These are phyloP conservation scores for Poecilia latipinna DNA, from an alignment of 2,113 vertebrate species.

Conservation along the genomic window DNA sequence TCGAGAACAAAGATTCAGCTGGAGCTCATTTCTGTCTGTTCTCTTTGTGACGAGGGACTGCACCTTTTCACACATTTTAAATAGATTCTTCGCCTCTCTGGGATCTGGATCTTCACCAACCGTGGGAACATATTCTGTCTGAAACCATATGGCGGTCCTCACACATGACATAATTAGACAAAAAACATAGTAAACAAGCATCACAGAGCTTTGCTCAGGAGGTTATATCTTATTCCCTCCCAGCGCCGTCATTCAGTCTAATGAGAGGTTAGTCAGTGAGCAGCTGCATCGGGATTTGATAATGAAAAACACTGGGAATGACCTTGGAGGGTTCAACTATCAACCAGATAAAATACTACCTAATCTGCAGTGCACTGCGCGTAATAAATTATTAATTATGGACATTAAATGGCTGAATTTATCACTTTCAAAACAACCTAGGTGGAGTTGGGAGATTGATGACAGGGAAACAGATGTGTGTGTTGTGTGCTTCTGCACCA, in stretches of 20 bases:
- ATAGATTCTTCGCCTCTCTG: slow-evolving; percentile 2
- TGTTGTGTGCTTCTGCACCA: neutral
- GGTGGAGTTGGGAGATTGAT: slow-evolving; percentile 68
- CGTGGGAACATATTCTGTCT: neutral
- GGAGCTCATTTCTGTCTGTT: neutral
- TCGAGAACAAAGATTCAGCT: neutral
- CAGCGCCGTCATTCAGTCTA: neutral
- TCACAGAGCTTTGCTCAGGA: slow-evolving; percentile 2
- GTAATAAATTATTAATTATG: slow-evolving; percentile 76
- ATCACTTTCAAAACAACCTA: slow-evolving; percentile 76
- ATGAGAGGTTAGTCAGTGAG: slow-evolving; percentile 5
- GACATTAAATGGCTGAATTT: slow-evolving; percentile 72
- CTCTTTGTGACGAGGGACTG: neutral
- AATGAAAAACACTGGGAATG: slow-evolving; percentile 56
- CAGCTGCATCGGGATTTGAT: slow-evolving; percentile 23
- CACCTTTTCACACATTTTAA: slow-evolving; percentile 15
- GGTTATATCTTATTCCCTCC: neutral
- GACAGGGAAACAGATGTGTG: slow-evolving; percentile 45
- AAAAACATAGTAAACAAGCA: slow-evolving; percentile 7
- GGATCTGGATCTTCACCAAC: slow-evolving; percentile 2
- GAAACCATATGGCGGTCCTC: slow-evolving; percentile 14
- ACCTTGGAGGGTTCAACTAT: slow-evolving; percentile 64
- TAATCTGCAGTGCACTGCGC: slow-evolving; percentile 43
- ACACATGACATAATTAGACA: slow-evolving; percentile 7
- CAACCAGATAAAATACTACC: slow-evolving; percentile 61